Evolutionary conservation across 2,113 vertebrate species (phyloP).

Genomic region (Pionites leucogaster): DNA sequence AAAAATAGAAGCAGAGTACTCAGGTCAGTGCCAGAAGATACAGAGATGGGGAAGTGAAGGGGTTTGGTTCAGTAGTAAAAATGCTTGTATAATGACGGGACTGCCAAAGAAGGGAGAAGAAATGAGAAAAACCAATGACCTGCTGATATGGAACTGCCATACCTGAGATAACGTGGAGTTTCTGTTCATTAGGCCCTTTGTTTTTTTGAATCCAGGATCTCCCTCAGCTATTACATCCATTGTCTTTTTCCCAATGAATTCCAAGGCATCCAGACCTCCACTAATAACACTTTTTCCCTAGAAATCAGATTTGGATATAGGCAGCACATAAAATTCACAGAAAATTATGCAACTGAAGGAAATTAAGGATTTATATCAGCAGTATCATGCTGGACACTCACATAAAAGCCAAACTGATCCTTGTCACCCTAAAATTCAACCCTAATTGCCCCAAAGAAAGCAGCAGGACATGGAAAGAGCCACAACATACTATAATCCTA

Average conservation of each 20-base stretch:
- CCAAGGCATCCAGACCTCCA: conserved; percentile 94
- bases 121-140: background rate
- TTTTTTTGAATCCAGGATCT: conserved; percentile 96
- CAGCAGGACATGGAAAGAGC: background rate
- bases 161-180: conserved; percentile 93
- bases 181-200: conserved; percentile 90
- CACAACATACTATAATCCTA: background rate
- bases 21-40: background rate
- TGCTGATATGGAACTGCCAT: background rate
- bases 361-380: background rate
- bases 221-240: conserved; percentile 99
- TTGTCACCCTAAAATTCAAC: background rate
- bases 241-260: conserved; percentile 98
- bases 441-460: background rate
- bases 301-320: conserved; percentile 12
- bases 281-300: conserved; percentile 91
- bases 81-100: background rate
- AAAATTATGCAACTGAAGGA: background rate
- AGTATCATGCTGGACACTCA: background rate
- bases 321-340: background rate
- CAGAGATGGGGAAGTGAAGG: background rate
- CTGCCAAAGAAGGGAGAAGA: background rate
- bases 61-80: background rate
- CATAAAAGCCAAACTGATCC: background rate
- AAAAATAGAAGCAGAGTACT: conserved; percentile 50